Evolutionary conservation across 2,888 invertebrate species (phyloP), one percentile per base, ranked within the genome.

Genomic region (Synanthedon myopaeformis): DNA sequence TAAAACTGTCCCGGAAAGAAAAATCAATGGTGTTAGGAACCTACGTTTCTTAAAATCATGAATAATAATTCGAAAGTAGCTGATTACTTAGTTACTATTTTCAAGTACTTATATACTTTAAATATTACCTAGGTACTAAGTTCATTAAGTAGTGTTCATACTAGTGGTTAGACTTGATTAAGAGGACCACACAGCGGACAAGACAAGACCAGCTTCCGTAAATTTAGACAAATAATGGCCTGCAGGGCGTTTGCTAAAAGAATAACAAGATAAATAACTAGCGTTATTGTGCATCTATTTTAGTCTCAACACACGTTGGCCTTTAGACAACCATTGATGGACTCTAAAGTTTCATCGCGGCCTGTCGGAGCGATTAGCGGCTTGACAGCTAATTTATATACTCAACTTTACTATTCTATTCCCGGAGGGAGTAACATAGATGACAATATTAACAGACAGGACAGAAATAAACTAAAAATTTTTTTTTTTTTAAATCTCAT

Each of bases 371-470:
- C 87, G 87, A 87, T 87, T 87, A 87, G 85, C 82, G 77, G 61
- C 64, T 70, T 83, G 86, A 86, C 87, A 87, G 85, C 84, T 86
- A 85, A 87, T 87, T 86, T 86, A 86, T 86, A 80, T 82, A 83
- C 82, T 82, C 82, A 82, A 85, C 82, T 84, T 35, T 82, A 85
- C 82, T 69, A 76, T 76, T 82, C 84, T 86, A 85, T 87, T 86
- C 77, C 68, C 67, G 73, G 73, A 64, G 74, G 73, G 72, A 71
- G 69, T 61, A 62, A 61, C 68, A 65, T 65, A 77, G 78, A 72
- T 64, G 55, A 56, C 42, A 52, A 53, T 60, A 66, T 56, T 59
- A 60, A 59, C 72, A 82, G 82, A 82, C 60, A 61, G 54, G 74
- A 58, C 72, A 66, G 59, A 60, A 58, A 57, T 12, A 13, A n/a